Conservation (phyloP, 2,888 invertebrate species). For the Dynastes maya region DNA sequence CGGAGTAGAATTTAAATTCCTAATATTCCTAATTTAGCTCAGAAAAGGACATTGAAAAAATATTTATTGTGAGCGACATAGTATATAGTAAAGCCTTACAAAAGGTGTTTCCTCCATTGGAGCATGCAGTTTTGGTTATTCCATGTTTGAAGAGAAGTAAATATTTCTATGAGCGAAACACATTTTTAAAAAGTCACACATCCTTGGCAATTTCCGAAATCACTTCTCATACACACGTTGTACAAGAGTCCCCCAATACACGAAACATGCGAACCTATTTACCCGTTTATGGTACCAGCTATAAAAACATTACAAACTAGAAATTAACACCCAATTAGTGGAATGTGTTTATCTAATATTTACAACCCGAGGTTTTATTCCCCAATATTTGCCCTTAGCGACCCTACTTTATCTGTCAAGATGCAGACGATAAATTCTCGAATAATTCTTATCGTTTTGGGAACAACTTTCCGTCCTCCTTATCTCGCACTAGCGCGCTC, state of each 20-base stretch:
- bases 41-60: no score
- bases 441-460: conserved; percentile 47
- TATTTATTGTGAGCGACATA: no score
- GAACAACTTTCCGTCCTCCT: conserved; percentile 34
- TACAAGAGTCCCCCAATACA: background rate
- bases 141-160: no score
- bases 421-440: conserved; percentile 51
- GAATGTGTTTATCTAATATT: conserved; percentile 52
- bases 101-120: no score
- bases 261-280: conserved; percentile 8
- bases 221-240: conserved; percentile 14
- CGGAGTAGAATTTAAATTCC: no score
- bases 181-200: conserved; percentile 28
- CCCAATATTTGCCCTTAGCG: conserved; percentile 52
- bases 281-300: conserved; percentile 45
- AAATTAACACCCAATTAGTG: conserved; percentile 56
- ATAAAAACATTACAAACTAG: conserved; percentile 53
- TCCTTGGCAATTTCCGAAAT: conserved; percentile 33
- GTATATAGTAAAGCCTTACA: no score
- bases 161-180: background rate
- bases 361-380: conserved; percentile 50
- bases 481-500: conserved; percentile 34
- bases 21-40: no score
- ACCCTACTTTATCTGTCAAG: conserved; percentile 51
- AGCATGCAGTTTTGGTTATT: no score